phyloP scores from a whole-genome alignment of 2,888 invertebrate species.

The Galerucella calmariensis region DNA sequence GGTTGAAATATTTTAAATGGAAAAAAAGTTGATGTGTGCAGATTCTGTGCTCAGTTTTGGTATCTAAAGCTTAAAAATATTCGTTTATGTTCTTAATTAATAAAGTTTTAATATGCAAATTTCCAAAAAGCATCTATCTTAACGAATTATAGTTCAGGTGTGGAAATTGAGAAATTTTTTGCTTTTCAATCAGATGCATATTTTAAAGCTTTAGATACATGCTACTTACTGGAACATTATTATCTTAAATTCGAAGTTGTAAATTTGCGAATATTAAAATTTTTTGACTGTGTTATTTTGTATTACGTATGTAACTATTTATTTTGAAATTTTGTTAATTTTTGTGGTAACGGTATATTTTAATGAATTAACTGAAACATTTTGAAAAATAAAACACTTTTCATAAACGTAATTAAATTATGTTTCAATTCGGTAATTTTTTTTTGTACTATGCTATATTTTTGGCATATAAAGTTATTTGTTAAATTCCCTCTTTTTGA shows the following conservation, averaged over 20 bases:
- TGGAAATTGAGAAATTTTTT: too few species aligned
- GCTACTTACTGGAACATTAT: slow-evolving; percentile 1
- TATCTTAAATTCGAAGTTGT: slow-evolving; percentile 28
- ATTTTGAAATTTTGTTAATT: slow-evolving; percentile 40
- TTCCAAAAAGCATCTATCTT: too few species aligned
- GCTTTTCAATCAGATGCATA: neutral
- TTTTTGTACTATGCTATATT: neutral
- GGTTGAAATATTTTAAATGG: slow-evolving; percentile 20
- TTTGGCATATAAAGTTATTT: too few species aligned
- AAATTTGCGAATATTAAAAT: slow-evolving; percentile 40
- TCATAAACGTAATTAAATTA: neutral
- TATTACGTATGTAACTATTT: slow-evolving; percentile 49
- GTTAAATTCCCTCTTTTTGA: too few species aligned
- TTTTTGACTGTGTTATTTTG: slow-evolving; percentile 57
- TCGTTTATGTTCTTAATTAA: too few species aligned
- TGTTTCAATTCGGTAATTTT: neutral
- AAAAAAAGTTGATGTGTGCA: slow-evolving; percentile 1
- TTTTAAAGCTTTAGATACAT: slow-evolving; percentile 7
- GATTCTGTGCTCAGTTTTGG: slow-evolving; percentile 7
- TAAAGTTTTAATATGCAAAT: too few species aligned
- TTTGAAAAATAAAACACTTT: neutral
- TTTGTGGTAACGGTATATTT: slow-evolving; percentile 19
- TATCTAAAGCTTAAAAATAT: slow-evolving; percentile 10
- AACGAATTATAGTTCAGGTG: too few species aligned
- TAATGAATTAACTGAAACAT: neutral